Evolutionary conservation across 2,113 vertebrate species (phyloP), one percentile per base, ranked within the genome.

Genomic region (Rattus rattus): DNA sequence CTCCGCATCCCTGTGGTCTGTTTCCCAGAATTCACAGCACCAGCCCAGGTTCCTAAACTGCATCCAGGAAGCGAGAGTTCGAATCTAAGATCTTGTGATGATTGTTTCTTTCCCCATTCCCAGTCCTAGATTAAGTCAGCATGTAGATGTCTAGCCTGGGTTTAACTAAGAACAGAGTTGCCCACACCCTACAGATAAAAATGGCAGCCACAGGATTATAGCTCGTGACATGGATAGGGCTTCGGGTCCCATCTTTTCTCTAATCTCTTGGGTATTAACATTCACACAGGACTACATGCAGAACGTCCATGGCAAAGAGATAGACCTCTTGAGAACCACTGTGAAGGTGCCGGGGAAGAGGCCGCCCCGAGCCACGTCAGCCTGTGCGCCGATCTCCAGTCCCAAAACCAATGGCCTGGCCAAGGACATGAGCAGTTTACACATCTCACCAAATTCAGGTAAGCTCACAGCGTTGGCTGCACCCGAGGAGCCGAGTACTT

Each of bases 301-400:
- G 98, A 99, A 99, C 0, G 99, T 99, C 65, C 99, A 99, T 0
- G 99, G 99, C 5, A 99, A 99, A 76, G 99, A 99, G 98, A 99
- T 99, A 0, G 99, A 99, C 96, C 98, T 99, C 75, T 99, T 99
- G 96, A 98, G 99, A 95, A 99, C 99, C 97, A 99, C 99, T 6
- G 99, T 99, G 92, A 99, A 99, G 97, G 99, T 99, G 52, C 99
- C 99, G 0, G 99, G 99, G 19, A 99, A 99, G 98, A 98, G 99
- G 98, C 99, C 99, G 0, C 99, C 99, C 0, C 99, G 99, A 24
- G 99, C 99, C 84, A 99, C 99, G 0, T 99, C 99, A 1, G 99
- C 99, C 94, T 99, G 99, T n/a, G 99, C 99, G 0, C 99, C 99
- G 83, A 98, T 99, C 83, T 98, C 99, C 85, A 99, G 99, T 77